These are phyloP conservation scores for Cavia aperea DNA, from an alignment of 2,113 vertebrate genomes.

Conservation along the genomic window DNA sequence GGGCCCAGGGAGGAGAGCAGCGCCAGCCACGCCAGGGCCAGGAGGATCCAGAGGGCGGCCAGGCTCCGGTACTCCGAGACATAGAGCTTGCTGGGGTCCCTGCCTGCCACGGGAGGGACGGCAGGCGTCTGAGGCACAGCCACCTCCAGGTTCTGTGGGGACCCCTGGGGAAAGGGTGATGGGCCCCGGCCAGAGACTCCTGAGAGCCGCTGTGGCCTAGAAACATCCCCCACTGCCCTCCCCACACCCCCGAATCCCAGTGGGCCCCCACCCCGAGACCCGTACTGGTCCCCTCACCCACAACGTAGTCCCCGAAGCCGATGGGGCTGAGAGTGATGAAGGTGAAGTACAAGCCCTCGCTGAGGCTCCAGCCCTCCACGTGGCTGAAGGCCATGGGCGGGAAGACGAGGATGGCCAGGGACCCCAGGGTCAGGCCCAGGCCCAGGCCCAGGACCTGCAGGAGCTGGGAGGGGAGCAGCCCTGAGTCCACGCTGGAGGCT, in stretches of 20 bases:
- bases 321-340: slow-evolving; percentile 88
- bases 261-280: not conserved
- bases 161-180: not conserved
- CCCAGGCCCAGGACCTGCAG: slow-evolving; percentile 80
- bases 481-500: not conserved
- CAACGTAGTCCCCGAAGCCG: slow-evolving; percentile 85
- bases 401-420: slow-evolving; percentile 84
- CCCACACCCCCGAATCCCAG: accelerated
- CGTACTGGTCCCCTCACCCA: slow-evolving; percentile 73
- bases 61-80: slow-evolving; percentile 76
- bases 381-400: slow-evolving; percentile 90
- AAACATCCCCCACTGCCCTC: not conserved
- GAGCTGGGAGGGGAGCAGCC: slow-evolving; percentile 65
- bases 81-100: slow-evolving; percentile 78
- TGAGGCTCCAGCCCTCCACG: slow-evolving; percentile 83
- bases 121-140: not conserved
- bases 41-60: slow-evolving; percentile 79
- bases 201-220: not conserved
- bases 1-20: slow-evolving; percentile 78
- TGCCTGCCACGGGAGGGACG: slow-evolving; percentile 72
- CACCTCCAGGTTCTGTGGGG: not conserved
- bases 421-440: slow-evolving; percentile 82
- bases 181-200: not conserved
- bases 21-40: slow-evolving; percentile 80
- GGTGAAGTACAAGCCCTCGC: slow-evolving; percentile 85